A percentile compares a stretch with the other conserved stretches of the same genome.
Evolutionary conservation across 2,113 vertebrate genomes (phyloP).

Genomic region (Lepidothrix coronata): DNA sequence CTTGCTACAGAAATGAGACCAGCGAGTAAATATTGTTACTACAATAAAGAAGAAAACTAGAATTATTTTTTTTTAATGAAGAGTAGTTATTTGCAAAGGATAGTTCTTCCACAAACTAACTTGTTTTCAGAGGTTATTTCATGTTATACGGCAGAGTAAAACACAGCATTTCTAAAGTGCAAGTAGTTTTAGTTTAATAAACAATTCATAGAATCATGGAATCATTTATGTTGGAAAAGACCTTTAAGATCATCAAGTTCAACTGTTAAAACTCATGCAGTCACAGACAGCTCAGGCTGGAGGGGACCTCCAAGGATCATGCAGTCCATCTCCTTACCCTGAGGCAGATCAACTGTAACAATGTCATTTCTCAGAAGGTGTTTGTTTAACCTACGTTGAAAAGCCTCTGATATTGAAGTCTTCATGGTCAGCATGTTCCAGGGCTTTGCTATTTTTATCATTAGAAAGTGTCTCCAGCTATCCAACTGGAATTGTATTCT

Average conservation of each 20-base stretch:
- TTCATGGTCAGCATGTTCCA: neutral
- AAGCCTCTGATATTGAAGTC: neutral
- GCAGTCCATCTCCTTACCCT: neutral
- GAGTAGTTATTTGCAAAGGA: neutral
- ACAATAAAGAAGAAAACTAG: neutral
- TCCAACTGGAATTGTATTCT: neutral
- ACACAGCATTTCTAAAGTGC: neutral
- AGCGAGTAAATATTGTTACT: neutral
- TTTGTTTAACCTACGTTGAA: slow-evolving; percentile 5
- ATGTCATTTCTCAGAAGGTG: neutral
- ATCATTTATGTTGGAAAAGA: neutral
- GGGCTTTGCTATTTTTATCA: neutral
- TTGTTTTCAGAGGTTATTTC: neutral
- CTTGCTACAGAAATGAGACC: neutral
- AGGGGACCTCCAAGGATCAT: neutral
- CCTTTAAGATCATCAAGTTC: neutral
- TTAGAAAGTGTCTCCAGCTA: neutral
- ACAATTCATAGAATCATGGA: neutral
- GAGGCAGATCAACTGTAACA: neutral
- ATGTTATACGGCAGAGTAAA: neutral
- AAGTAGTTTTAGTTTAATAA: neutral
- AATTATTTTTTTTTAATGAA: neutral
- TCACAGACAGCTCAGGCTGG: neutral
- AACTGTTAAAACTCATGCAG: neutral
- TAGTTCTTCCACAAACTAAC: neutral